Evolutionary conservation across 2,797 vertebrate genomes (phyloP).

Genomic region (Luscinia megarhynchos): DNA sequence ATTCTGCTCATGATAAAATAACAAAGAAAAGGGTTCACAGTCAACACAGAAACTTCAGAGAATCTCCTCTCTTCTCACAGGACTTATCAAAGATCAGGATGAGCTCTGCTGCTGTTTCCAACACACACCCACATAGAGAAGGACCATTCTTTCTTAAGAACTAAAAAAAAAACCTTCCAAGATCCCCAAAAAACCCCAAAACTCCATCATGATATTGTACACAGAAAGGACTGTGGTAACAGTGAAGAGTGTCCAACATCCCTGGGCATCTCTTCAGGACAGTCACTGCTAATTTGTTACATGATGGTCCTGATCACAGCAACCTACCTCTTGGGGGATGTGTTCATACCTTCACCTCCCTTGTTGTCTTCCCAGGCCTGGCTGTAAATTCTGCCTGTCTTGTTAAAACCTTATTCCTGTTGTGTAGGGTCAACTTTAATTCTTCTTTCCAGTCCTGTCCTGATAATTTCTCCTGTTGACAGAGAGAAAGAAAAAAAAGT

Average conservation of each 20-base stretch:
- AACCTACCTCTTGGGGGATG: neutral
- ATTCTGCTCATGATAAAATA: neutral
- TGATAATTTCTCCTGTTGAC: neutral
- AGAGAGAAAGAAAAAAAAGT: neutral
- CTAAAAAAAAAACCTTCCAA: neutral
- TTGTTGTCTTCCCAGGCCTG: neutral
- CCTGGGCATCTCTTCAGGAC: neutral
- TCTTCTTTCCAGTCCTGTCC: neutral
- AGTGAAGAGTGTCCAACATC: neutral
- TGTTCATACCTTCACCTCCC: neutral
- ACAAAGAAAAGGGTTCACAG: neutral
- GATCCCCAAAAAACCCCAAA: fast-evolving
- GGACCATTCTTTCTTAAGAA: neutral
- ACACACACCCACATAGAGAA: neutral
- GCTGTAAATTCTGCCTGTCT: neutral
- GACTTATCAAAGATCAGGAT: neutral
- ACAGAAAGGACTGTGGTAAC: neutral
- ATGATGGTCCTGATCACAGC: neutral
- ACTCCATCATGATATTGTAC: fast-evolving
- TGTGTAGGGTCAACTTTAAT: neutral
- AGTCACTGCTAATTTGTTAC: neutral
- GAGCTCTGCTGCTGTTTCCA: neutral
- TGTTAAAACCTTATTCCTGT: too few species aligned
- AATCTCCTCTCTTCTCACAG: neutral
- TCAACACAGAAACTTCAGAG: neutral